A percentile compares a stretch with the other conserved stretches of the same genome.
Evolutionary conservation across 2,797 vertebrate genomes (phyloP).

Genomic region (Falco concolor): DNA sequence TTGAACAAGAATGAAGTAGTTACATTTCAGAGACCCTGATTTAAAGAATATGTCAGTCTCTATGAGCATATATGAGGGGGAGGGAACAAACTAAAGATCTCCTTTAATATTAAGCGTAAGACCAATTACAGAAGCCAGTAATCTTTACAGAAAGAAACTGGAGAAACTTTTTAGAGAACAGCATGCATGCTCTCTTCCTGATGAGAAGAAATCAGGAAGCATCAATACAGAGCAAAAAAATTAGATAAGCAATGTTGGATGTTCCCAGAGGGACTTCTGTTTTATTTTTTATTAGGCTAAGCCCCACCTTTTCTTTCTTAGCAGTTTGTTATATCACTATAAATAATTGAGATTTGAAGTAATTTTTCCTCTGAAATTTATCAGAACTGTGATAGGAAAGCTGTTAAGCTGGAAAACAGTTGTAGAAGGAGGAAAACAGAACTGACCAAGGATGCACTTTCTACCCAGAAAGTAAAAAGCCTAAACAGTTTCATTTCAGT

Average conservation of each 20-base stretch:
- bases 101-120: not conserved
- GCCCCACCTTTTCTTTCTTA: not conserved
- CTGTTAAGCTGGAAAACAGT: not conserved
- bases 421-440: not conserved
- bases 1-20: not conserved
- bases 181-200: not conserved
- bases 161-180: not conserved
- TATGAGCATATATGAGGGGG: not conserved
- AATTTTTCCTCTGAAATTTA: not conserved
- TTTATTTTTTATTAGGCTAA: not conserved
- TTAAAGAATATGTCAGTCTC: not conserved
- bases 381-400: not conserved
- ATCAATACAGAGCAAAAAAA: not conserved
- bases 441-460: not conserved
- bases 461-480: not conserved
- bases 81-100: not conserved
- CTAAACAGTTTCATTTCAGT: not conserved
- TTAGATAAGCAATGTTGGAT: not conserved
- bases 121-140: not conserved
- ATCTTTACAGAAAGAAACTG: not conserved
- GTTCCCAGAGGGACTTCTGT: not conserved
- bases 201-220: not conserved
- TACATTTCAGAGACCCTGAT: not conserved
- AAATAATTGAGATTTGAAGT: not conserved
- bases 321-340: not conserved